Evolutionary conservation across 1,140 invertebrate genomes (phyloP), one percentile per base, ranked within the genome.

Genomic region (Drosophila pectinifera): DNA sequence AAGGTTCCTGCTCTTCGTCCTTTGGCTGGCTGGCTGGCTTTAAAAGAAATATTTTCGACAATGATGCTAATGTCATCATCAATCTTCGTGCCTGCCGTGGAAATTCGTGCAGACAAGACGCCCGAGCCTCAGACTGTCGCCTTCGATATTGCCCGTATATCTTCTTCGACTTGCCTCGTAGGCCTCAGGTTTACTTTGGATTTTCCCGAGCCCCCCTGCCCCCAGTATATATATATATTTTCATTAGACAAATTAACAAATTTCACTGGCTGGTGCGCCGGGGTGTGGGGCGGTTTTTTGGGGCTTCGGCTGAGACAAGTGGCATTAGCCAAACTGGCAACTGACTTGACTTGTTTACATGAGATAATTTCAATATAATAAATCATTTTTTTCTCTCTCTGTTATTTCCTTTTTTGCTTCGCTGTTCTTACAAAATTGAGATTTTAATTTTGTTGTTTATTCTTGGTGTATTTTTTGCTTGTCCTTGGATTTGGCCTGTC

Each of bases 41-140:
- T 75, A 81, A 80, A 90, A 80, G 49, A 67, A 76, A 76, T 76
- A 67, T 75, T 83, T 86, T 91, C 73, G 74, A 91, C 88, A 91
- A 88, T 84, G 88, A 91, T 91, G 88, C 88, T 91, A 91, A 91
- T 91, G 88, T 91, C 88, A 91, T 91, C 88, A 91, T 91, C 88
- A 91, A 91, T 91, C 88, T 91, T 91, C 89, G 68, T 89, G 80
- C 78, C 61, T 11, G 73, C 72, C 73, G 72, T 62, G 72, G 43
- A 59, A 57, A 61, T 70, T 70, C 68, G 65, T 70, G 68, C 65
- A 70, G 68, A 70, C 68, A 70, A 69, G 68, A 70, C 68, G 68
- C 51, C 57, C 64, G 65, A 70, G 68, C 64, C 68, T 70, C 68
- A 70, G 68, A 48, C 67, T 56, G 81, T 85, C 73, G 70, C 64